Evolutionary conservation across 2,888 invertebrate species (phyloP).

Genomic region (Tortrix viridana): DNA sequence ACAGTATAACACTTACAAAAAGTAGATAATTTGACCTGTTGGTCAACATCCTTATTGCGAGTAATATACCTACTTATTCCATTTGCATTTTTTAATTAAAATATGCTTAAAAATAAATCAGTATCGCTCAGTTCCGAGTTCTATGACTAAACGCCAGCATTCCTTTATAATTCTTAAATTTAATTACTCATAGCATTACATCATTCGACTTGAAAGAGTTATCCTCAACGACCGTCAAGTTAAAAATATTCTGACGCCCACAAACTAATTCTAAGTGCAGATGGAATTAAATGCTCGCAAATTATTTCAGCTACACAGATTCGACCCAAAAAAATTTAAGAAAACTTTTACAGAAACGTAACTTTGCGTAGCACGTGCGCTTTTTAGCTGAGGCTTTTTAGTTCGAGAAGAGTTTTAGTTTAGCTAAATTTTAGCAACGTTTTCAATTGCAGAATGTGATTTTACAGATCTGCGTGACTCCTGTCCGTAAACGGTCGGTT

Average conservation of each 20-base stretch:
- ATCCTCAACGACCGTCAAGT: slow-evolving; percentile 31
- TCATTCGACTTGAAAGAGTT: slow-evolving; percentile 31
- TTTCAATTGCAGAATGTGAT: slow-evolving; percentile 8
- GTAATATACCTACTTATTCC: not conserved
- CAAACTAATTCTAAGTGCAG: slow-evolving; percentile 8
- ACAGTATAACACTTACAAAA: no score
- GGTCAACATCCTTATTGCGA: not conserved
- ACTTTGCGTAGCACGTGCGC: not conserved
- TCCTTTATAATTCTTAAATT: slow-evolving; percentile 22
- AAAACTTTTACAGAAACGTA: slow-evolving; percentile 13
- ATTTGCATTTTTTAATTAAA: slow-evolving; percentile 8
- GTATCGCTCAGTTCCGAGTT: slow-evolving; percentile 8
- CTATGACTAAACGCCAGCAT: slow-evolving; percentile 10
- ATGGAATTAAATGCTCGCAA: slow-evolving; percentile 11
- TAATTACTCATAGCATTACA: slow-evolving; percentile 35
- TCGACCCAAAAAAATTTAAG: not conserved
- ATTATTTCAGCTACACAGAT: slow-evolving; percentile 22
- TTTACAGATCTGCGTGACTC: slow-evolving; percentile 25
- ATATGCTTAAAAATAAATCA: not conserved
- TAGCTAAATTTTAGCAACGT: slow-evolving; percentile 9
- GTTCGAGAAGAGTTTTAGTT: not conserved
- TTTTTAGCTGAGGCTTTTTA: not conserved
- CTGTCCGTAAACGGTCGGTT: slow-evolving; percentile 18
- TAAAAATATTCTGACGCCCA: slow-evolving; percentile 30
- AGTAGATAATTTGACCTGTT: no score